Evolutionary conservation across 2,888 invertebrate species (phyloP).

Genomic region (Pandemis heparana): DNA sequence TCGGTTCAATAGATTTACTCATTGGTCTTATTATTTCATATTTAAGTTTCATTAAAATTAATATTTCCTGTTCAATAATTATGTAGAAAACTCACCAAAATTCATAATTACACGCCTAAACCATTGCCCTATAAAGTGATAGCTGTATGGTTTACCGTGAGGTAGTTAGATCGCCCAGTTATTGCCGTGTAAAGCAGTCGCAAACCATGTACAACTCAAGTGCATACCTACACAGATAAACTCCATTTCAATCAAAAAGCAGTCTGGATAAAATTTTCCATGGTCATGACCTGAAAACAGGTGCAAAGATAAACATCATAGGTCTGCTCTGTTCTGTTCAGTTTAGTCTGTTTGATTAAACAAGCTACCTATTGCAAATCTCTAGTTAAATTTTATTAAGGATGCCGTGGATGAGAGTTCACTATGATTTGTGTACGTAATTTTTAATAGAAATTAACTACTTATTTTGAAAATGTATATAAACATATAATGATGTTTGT

Average conservation of each 20-base stretch:
- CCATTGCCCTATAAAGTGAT: not conserved
- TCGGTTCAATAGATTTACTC: no score
- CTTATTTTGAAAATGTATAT: not conserved
- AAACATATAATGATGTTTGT: no score
- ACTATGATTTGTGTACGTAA: no score
- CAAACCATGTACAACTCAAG: slow-evolving; percentile 22
- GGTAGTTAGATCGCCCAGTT: not conserved
- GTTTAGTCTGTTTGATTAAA: not conserved
- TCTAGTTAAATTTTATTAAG: no score
- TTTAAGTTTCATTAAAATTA: no score
- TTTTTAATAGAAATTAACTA: not conserved
- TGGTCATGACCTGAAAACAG: slow-evolving; percentile 33
- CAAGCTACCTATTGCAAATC: not conserved
- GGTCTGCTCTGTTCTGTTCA: not conserved
- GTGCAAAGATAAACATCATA: slow-evolving; percentile 25
- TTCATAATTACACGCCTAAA: no score
- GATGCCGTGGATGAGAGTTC: no score
- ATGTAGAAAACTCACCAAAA: no score
- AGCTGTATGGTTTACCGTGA: not conserved
- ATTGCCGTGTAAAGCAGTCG: slow-evolving; percentile 1
- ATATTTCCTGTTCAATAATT: no score
- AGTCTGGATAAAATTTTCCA: slow-evolving; percentile 34
- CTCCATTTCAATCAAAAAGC: slow-evolving; percentile 36
- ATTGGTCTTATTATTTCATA: no score
- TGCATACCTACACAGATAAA: slow-evolving; percentile 38